Percentiles rank a stretch among this genome's conserved stretches.
These are phyloP conservation scores for Taurulus bubalis DNA, from an alignment of 2,113 vertebrate genomes.

Conservation along the genomic window DNA sequence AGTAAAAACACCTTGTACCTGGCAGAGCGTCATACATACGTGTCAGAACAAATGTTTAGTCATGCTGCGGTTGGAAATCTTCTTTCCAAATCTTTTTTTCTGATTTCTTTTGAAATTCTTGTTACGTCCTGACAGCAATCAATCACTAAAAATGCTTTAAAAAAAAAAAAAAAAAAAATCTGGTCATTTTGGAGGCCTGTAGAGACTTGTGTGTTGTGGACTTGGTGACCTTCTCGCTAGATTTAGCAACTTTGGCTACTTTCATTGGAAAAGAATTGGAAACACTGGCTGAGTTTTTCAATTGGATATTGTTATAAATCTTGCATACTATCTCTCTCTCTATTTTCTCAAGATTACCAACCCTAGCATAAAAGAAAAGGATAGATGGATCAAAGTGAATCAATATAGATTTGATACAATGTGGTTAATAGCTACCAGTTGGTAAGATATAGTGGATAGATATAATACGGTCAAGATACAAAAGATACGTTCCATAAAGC, in stretches of 20 bases:
- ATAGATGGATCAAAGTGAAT: neutral
- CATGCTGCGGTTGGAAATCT: neutral
- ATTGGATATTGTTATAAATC: neutral
- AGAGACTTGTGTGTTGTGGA: no score
- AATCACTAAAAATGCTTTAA: neutral
- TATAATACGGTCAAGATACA: no score
- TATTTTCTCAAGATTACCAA: neutral
- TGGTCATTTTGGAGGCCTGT: neutral
- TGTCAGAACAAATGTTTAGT: conserved; percentile 1
- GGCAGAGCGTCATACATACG: neutral
- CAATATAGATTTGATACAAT: neutral
- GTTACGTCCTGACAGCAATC: neutral
- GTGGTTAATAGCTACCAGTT: neutral
- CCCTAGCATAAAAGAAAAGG: neutral
- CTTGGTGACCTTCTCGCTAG: neutral
- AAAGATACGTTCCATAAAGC: no score
- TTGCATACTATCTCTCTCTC: neutral
- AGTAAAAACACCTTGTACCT: neutral
- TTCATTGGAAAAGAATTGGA: neutral
- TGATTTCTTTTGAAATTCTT: neutral
- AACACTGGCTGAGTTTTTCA: neutral
- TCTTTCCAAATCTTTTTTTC: neutral
- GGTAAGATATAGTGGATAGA: neutral
- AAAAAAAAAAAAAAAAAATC: neutral
- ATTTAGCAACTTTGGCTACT: no score